These are phyloP conservation scores for Passer montanus DNA, from an alignment of 2,113 vertebrate species.

Conservation along the genomic window DNA sequence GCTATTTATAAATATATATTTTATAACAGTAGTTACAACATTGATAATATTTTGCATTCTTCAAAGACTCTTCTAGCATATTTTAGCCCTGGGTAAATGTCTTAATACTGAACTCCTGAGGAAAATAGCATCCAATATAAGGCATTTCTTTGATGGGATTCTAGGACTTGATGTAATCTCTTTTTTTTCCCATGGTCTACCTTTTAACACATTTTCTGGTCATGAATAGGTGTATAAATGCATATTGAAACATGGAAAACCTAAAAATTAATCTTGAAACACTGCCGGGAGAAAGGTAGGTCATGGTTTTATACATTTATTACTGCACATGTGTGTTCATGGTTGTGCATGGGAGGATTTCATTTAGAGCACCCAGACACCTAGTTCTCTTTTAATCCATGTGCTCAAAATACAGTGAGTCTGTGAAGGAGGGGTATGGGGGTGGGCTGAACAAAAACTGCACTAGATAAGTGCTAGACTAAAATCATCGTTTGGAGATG, in stretches of 20 bases:
- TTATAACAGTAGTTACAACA: background rate
- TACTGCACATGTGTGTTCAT: background rate
- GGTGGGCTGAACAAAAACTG: background rate
- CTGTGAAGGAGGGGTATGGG: background rate
- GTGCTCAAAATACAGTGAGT: background rate
- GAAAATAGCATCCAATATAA: background rate
- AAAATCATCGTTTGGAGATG: background rate
- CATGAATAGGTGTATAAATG: background rate
- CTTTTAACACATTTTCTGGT: background rate
- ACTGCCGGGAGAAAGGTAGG: background rate
- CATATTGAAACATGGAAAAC: background rate
- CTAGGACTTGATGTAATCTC: background rate
- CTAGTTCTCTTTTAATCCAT: background rate
- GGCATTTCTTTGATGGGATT: background rate
- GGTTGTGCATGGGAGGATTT: background rate
- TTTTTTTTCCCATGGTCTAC: accelerated
- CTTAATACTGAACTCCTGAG: background rate
- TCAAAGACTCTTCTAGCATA: background rate
- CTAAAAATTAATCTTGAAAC: background rate
- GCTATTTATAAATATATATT: background rate
- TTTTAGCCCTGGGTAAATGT: background rate
- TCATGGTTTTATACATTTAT: background rate
- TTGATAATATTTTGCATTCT: background rate
- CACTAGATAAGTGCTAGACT: background rate
- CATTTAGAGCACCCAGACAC: background rate